phyloP scores from a whole-genome alignment of 1,140 invertebrate genomes.

The Xylocopa sonorina region DNA sequence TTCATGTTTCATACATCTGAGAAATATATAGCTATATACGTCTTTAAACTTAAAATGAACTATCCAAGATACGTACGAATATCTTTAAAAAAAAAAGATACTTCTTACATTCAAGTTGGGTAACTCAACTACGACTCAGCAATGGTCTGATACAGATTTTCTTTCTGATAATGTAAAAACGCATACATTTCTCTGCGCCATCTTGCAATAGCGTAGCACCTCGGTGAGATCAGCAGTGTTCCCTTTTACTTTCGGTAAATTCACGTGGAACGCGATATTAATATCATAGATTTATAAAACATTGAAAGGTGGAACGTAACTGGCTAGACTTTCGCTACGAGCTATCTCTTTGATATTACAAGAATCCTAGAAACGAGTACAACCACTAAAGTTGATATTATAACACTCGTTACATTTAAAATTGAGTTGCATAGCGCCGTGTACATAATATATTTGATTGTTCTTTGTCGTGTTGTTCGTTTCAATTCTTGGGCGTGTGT shows the following conservation, averaged over 20 bases:
- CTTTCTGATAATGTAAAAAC: slow-evolving; percentile 1
- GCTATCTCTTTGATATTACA: slow-evolving; percentile 21
- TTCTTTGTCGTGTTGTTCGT: slow-evolving; percentile 59
- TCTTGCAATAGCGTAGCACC: not conserved
- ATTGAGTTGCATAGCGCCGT: slow-evolving; percentile 36
- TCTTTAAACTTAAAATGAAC: slow-evolving; percentile 8
- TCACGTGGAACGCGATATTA: not conserved
- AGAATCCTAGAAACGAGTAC: slow-evolving; percentile 28
- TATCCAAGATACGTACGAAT: not conserved
- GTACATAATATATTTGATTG: slow-evolving; percentile 52
- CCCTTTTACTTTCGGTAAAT: slow-evolving; percentile 1
- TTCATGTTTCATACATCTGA: not conserved
- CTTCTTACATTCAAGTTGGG: not conserved
- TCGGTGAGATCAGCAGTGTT: slow-evolving; percentile 42
- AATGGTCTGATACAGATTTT: not conserved
- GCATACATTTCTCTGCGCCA: slow-evolving; percentile 11
- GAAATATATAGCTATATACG: not conserved
- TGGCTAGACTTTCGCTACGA: not conserved
- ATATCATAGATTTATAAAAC: slow-evolving; percentile 9
- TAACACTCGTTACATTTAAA: slow-evolving; percentile 35
- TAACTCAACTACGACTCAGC: not conserved
- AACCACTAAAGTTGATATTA: slow-evolving; percentile 4
- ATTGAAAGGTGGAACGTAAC: not conserved
- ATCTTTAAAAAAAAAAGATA: not conserved
- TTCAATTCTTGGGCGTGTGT: slow-evolving; percentile 15